phyloP scores from a whole-genome alignment of 2,888 invertebrate species.

The Lepidonotus clava region DNA sequence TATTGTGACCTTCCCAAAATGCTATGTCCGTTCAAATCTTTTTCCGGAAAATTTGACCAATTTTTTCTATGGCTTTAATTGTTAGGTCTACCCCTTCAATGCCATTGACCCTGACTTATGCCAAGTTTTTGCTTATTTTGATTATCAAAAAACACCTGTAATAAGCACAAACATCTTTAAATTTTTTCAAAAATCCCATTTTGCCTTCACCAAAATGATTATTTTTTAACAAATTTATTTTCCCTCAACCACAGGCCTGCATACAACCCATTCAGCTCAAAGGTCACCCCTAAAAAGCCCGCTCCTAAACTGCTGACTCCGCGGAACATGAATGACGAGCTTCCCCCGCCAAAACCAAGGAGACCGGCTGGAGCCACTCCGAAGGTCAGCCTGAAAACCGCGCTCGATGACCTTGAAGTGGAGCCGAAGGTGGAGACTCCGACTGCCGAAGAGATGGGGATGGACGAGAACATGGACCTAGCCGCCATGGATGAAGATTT shows the following conservation, averaged over 20 bases:
- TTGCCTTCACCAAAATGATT: no score
- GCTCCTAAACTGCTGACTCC: constrained; percentile 36
- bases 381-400: constrained; percentile 1
- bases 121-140: no score
- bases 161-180: no score
- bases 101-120: no score
- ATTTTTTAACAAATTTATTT: no score
- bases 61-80: no score
- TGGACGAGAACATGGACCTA: constrained; percentile 3
- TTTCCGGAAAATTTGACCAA: no score
- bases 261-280: constrained; percentile 52
- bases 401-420: constrained; percentile 50
- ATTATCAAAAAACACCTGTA: no score
- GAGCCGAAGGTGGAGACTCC: not conserved
- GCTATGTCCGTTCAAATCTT: no score
- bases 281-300: constrained; percentile 49
- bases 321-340: constrained; percentile 45
- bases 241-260: constrained; percentile 23
- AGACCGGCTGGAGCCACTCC: not conserved
- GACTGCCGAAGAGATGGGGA: not conserved
- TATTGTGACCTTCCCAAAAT: no score
- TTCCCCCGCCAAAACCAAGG: not conserved
- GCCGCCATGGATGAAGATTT: constrained; percentile 12
- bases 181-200: no score
- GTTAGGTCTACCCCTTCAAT: no score